Evolutionary conservation across 2,888 invertebrate genomes (phyloP), one percentile per base, ranked within the genome.

Genomic region (Andrena hattorfiana): DNA sequence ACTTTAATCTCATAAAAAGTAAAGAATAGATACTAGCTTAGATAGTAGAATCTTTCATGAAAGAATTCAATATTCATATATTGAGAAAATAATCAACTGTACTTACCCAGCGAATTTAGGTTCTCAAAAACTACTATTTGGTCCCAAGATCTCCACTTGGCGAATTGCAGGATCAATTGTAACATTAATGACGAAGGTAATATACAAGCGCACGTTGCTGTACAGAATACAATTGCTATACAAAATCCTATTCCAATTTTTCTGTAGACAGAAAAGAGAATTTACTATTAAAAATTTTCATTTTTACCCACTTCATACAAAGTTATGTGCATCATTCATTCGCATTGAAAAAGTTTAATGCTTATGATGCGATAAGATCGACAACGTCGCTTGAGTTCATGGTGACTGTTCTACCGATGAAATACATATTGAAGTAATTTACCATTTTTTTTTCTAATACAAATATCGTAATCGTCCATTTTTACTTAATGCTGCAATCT

Each of bases 131-230:
- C 88, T 2, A 95, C 88, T 0, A 94, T 93, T 75, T 95, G 95
- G 0, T 94, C 94, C 95, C 95, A 95, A 0, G 95, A 95, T 64
- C 95, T 93, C 95, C 95, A 95, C 23, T 95, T 90, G 0, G 95
- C 95, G 75, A 95, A 95, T 77, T 96, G 95, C 79, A 95, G 85
- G 2, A 95, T 93, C 60, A 95, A 94, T 32, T 95, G 94, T 23
- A 95, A 88, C 0, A 94, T 91, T 8, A 94, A 82, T 0, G 92
- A 89, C 35, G 93, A 89, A 0, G 92, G 92, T 54, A 88, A 80
- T 42, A 89, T 77, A 16, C 88, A 89, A 3, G 66, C 56, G 6
- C 77, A 67, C 0, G 83, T 79, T 10, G 28, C 62, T 28, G 79
- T 23, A n/a, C 42, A 62, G 7, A 73, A 42, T 3, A 66, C 8